Evolutionary conservation across 2,888 invertebrate genomes (phyloP).

Genomic region (Eristalinus sepulchralis): DNA sequence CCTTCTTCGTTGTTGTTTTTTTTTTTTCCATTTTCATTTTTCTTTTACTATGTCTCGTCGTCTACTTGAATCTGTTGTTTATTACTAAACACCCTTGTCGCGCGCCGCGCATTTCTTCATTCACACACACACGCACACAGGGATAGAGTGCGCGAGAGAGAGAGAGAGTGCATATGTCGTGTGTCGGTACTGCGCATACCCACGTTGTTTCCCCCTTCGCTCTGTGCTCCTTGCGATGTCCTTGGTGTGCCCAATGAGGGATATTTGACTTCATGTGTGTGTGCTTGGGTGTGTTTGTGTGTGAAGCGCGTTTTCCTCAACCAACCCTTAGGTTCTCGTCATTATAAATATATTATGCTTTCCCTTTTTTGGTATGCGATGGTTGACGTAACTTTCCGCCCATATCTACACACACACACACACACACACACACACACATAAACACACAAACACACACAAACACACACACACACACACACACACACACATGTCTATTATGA

Average conservation of each 20-base stretch:
- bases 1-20: neutral
- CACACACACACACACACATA: too few species aligned
- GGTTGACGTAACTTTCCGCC: conserved; percentile 34
- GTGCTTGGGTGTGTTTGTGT: too few species aligned
- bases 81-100: neutral
- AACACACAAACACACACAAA: too few species aligned
- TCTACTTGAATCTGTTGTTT: conserved; percentile 4
- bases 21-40: neutral
- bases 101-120: neutral
- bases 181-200: neutral
- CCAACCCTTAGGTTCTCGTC: conserved; percentile 10
- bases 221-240: neutral
- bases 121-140: too few species aligned
- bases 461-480: too few species aligned
- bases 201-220: neutral
- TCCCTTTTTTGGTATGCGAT: conserved; percentile 14
- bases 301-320: neutral
- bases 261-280: neutral
- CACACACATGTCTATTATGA: too few species aligned
- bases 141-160: too few species aligned
- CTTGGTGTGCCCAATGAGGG: neutral
- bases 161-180: neutral
- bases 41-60: conserved; percentile 4
- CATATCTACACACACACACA: neutral
- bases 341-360: conserved; percentile 37